A percentile compares a stretch with the other conserved stretches of the same genome.
These are phyloP conservation scores for Drosophila oshimai DNA, from an alignment of 1,140 invertebrate genomes.

Conservation along the genomic window DNA sequence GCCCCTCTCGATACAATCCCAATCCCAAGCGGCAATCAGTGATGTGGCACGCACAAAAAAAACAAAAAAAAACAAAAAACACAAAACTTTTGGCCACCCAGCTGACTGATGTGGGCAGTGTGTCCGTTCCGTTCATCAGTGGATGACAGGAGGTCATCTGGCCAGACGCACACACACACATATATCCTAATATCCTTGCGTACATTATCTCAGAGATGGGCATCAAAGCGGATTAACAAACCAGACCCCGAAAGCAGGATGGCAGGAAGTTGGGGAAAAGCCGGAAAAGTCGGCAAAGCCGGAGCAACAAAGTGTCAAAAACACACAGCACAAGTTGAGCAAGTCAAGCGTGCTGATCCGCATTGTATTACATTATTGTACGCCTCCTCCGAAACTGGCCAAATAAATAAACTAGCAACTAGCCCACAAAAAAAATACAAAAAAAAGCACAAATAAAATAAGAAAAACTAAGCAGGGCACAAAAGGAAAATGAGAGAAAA, in stretches of 20 bases:
- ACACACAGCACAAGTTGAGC: slow-evolving; percentile 65
- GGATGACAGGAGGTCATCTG: slow-evolving; percentile 55
- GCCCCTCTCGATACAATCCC: slow-evolving; percentile 29
- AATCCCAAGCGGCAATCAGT: slow-evolving; percentile 50
- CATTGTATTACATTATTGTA: slow-evolving; percentile 47
- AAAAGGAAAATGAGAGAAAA: slow-evolving; percentile 29
- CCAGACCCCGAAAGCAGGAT: slow-evolving; percentile 13
- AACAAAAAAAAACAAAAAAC: slow-evolving; percentile 19
- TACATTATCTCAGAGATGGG: slow-evolving; percentile 36
- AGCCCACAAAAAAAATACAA: slow-evolving; percentile 1
- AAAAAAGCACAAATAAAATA: slow-evolving; percentile 2
- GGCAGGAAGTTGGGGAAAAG: neutral
- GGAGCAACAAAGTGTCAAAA: slow-evolving; percentile 67
- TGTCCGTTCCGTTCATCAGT: slow-evolving; percentile 42
- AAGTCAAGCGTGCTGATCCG: slow-evolving; percentile 74
- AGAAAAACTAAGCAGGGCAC: slow-evolving; percentile 14
- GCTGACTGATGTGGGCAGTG: neutral
- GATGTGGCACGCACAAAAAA: slow-evolving; percentile 54
- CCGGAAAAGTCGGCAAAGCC: neutral
- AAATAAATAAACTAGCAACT: slow-evolving; percentile 57
- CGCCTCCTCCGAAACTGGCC: slow-evolving; percentile 29
- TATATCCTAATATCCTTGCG: neutral
- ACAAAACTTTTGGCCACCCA: slow-evolving; percentile 45
- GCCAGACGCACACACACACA: neutral
- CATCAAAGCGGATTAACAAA: slow-evolving; percentile 75